These are phyloP conservation scores for Lasioglossum albipes DNA, from an alignment of 1,140 invertebrate genomes.

Conservation along the genomic window DNA sequence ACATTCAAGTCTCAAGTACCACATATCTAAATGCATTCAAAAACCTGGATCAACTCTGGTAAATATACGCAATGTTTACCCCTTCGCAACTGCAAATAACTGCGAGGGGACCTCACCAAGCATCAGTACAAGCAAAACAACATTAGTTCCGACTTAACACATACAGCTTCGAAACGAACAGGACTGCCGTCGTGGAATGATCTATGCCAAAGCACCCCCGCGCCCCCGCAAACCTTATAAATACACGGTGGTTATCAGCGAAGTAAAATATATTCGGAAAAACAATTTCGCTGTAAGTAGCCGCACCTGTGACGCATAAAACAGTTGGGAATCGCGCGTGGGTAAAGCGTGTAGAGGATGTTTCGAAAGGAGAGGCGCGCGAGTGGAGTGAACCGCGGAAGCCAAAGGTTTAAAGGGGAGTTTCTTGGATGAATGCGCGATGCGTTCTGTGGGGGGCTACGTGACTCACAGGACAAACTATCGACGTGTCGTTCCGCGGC, in stretches of 20 bases:
- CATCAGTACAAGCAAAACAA: too few species aligned
- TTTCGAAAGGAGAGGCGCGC: constrained; percentile 1
- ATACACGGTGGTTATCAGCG: constrained; percentile 1
- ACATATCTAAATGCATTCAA: too few species aligned
- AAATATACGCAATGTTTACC: too few species aligned
- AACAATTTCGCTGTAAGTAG: constrained; percentile 25
- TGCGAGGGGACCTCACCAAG: too few species aligned
- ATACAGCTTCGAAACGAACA: too few species aligned
- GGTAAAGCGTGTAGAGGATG: constrained; percentile 1
- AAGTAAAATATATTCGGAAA: constrained; percentile 12
- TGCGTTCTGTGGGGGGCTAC: constrained; percentile 11
- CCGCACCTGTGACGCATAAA: constrained; percentile 53
- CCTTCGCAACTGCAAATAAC: too few species aligned
- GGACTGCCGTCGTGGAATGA: background rate
- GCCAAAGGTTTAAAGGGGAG: constrained; percentile 16
- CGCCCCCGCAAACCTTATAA: constrained; percentile 1
- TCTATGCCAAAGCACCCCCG: background rate
- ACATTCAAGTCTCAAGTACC: too few species aligned
- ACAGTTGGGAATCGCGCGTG: constrained; percentile 14
- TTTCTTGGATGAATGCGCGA: constrained; percentile 17
- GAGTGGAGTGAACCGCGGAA: constrained; percentile 2
- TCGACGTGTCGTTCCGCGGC: constrained; percentile 44
- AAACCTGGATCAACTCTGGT: too few species aligned
- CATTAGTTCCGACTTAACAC: background rate
- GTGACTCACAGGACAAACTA: constrained; percentile 56